Evolutionary conservation across 2,113 vertebrate species (phyloP), one percentile per base, ranked within the genome.

Genomic region (Engystomops pustulosus): DNA sequence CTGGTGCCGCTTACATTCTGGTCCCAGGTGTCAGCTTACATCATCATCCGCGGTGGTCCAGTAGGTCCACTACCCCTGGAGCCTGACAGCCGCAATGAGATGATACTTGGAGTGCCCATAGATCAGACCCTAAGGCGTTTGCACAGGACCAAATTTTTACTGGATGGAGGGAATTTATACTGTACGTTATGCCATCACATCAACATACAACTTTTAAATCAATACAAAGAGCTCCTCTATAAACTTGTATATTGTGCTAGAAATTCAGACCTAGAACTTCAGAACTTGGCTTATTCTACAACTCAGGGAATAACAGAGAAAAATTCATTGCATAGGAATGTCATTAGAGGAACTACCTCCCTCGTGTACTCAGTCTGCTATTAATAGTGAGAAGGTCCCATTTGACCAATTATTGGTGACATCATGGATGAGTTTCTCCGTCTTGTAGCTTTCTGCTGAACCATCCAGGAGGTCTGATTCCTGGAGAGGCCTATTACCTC

Each of bases 311-410:
- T 76, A 76, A 11, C 12, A 6, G 3, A 34, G 30, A 36, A 32
- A 15, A 55, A 76, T 12, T 34, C 9, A 55, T 5, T 36, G 18
- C 47, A 55, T 23, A 36, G 20, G 51, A 76, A 11, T 36, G 2
- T 36, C 8, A 34, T 53, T 36, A 32, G 49, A 18, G 74, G 74
- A 49, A 55, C 20, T 25, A 71, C 18, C 74, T 4, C 47, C 2
- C n/a, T 23, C 30, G 36, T 71, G 4, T 70, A 70, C 27, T 30
- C 23, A 8, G 20, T 18, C 47, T 53, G 10, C 74, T 76, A 76
- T 78, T 58, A 58, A 25, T 78, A 38, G 53, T 25, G 75, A 53
- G 30, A 36, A 41, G 18, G 75, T 60, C 75, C 36, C 51, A 23
- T 60, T 25, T 36, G 74, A 38, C 74, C 74, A 55, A 38, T 55